A percentile compares a stretch with the other conserved stretches of the same genome.
Evolutionary conservation across 2,113 vertebrate species (phyloP).

Genomic region (Hemichromis elongatus): DNA sequence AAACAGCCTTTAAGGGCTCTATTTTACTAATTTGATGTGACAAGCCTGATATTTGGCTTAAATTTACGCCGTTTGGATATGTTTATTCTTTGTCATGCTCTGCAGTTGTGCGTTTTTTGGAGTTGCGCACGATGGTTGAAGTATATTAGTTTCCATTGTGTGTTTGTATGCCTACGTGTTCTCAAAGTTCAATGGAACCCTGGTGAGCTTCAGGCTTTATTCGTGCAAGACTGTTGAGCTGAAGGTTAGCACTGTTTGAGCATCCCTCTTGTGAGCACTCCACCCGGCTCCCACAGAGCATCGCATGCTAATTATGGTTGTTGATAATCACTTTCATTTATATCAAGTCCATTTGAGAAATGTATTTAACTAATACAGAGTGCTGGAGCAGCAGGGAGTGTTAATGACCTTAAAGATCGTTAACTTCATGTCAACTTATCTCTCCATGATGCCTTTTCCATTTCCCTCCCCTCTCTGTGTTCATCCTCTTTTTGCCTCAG

Average conservation of each 20-base stretch:
- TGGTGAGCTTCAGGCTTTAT: constrained; percentile 14
- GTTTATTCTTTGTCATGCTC: background rate
- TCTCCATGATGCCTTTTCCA: constrained; percentile 23
- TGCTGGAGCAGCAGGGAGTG: constrained; percentile 58
- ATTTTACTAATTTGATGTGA: constrained; percentile 57
- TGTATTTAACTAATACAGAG: constrained; percentile 55
- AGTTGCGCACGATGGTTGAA: background rate
- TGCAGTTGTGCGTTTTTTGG: background rate
- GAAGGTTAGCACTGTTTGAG: constrained; percentile 67
- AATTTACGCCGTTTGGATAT: constrained; percentile 8
- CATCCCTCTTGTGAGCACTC: constrained; percentile 48
- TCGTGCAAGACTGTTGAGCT: constrained; percentile 27
- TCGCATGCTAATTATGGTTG: constrained; percentile 68
- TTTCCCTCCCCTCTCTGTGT: constrained; percentile 33
- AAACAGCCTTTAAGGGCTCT: constrained; percentile 54
- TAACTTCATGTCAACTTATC: constrained; percentile 57
- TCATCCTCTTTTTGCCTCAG: constrained; percentile 68
- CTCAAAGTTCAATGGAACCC: background rate
- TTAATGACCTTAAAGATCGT: constrained; percentile 72
- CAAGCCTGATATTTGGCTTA: constrained; percentile 57
- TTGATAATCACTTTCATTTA: constrained; percentile 75
- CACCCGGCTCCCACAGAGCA: constrained; percentile 44
- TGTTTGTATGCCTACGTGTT: constrained; percentile 16
- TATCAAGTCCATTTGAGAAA: constrained; percentile 65
- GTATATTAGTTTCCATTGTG: background rate